phyloP scores from a whole-genome alignment of 1,140 invertebrate species.

The Bombus ignitus region DNA sequence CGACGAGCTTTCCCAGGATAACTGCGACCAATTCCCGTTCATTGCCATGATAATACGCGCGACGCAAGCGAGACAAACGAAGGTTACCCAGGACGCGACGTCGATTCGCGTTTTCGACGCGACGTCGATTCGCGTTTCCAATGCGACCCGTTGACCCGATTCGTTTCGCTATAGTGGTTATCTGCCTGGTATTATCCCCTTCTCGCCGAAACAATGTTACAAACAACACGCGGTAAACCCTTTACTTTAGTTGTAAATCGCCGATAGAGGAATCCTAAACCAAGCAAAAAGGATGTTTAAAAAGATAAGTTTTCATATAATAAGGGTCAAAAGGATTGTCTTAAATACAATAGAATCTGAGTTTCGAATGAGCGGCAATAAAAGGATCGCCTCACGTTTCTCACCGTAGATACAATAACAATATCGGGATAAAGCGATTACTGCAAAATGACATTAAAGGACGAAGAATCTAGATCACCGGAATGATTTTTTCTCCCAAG shows the following conservation, averaged over 20 bases:
- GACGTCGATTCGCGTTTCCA: too few relatives aligned
- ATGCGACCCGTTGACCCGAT: constrained; percentile 3
- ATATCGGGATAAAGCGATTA: not conserved
- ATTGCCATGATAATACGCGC: not conserved
- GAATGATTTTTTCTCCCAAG: not conserved
- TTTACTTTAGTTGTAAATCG: not conserved
- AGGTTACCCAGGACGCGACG: not conserved
- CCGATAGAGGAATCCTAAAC: not conserved
- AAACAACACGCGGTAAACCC: not conserved
- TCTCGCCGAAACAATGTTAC: not conserved
- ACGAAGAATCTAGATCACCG: not conserved
- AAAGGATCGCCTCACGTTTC: not conserved
- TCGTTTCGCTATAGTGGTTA: not conserved
- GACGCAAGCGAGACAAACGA: not conserved
- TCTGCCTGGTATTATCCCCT: not conserved
- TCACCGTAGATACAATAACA: not conserved
- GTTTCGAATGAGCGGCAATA: too few relatives aligned
- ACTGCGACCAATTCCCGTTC: not conserved
- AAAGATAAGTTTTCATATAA: not conserved
- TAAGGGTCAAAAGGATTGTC: not conserved
- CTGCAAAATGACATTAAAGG: not conserved
- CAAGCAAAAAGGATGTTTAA: not conserved
- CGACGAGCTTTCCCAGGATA: not conserved
- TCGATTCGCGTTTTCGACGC: too few relatives aligned
- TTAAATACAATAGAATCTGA: not conserved